Conservation (phyloP, 2,113 vertebrate genomes). For the Columba livia region DNA sequence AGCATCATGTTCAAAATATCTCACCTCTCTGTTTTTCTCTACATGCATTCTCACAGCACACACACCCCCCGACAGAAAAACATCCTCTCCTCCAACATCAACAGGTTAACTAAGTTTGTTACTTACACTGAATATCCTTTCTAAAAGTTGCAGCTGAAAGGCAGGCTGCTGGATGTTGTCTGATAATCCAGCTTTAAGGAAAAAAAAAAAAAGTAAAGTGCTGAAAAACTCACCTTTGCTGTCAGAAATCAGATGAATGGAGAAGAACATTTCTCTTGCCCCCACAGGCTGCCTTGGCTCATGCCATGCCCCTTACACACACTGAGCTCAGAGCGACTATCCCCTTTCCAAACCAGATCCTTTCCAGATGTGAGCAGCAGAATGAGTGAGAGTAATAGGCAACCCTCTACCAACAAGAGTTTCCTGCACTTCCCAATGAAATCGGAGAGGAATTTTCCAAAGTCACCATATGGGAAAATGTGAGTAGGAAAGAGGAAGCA, state of each 20-base stretch:
- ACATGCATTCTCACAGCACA: background rate
- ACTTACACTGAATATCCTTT: background rate
- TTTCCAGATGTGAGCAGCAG: conserved; percentile 84
- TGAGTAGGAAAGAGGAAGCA: conserved; percentile 48
- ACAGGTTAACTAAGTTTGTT: background rate
- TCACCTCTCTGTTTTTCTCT: background rate
- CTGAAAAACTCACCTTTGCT: conserved; percentile 61
- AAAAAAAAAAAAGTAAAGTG: background rate
- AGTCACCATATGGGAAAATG: conserved; percentile 71
- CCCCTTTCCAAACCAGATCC: conserved; percentile 74
- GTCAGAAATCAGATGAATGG: conserved; percentile 54
- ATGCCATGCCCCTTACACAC: conserved; percentile 78
- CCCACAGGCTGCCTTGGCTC: conserved; percentile 62
- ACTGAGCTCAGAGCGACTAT: conserved; percentile 37
- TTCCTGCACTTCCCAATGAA: conserved; percentile 72
- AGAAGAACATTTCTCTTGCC: conserved; percentile 56
- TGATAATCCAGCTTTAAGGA: background rate
- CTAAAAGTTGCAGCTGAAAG: conserved; percentile 7
- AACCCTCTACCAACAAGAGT: conserved; percentile 76
- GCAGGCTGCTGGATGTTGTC: background rate
- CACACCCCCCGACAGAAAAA: background rate
- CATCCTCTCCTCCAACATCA: background rate
- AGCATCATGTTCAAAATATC: background rate
- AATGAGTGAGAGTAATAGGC: conserved; percentile 56
- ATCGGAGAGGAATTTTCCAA: conserved; percentile 68